Evolutionary conservation across 2,797 vertebrate species (phyloP).

Genomic region (Remorina albescens): DNA sequence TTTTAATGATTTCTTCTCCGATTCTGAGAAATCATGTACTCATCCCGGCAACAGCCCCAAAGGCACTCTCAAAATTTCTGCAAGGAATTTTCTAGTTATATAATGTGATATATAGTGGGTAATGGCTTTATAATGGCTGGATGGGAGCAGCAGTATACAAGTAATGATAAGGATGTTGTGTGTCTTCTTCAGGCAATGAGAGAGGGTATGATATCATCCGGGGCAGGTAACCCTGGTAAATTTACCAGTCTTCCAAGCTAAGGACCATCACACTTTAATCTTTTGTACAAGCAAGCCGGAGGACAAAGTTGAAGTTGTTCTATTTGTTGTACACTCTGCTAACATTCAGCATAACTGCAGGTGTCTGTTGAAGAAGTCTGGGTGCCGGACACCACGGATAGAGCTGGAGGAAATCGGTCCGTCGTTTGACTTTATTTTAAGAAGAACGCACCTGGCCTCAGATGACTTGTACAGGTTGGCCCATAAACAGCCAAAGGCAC

Average conservation of each 20-base stretch:
- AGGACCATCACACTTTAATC: neutral
- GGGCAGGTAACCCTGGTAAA: neutral
- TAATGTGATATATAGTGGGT: too few species aligned
- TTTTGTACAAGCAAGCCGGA: neutral
- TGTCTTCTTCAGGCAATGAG: too few species aligned
- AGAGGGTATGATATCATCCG: too few species aligned
- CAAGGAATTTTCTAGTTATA: too few species aligned
- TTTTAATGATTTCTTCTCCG: too few species aligned
- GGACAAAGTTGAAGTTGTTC: neutral
- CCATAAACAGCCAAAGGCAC: conserved; percentile 89
- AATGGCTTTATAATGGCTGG: too few species aligned
- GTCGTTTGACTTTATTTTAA: conserved; percentile 90
- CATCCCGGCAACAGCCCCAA: too few species aligned
- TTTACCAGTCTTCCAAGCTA: neutral
- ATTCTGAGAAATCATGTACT: too few species aligned
- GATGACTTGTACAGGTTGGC: conserved; percentile 93
- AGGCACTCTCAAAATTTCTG: too few species aligned
- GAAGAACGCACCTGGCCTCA: conserved; percentile 93
- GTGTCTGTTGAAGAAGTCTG: conserved; percentile 94
- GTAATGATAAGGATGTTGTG: too few species aligned
- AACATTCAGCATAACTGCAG: conserved; percentile 61
- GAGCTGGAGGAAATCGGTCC: conserved; percentile 97
- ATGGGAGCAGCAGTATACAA: too few species aligned
- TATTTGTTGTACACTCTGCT: too few species aligned
- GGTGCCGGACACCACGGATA: conserved; percentile 93